A percentile compares a stretch with the other conserved stretches of the same genome.
phyloP scores from a whole-genome alignment of 1,140 invertebrate genomes.

The Bradynema listronoti region DNA sequence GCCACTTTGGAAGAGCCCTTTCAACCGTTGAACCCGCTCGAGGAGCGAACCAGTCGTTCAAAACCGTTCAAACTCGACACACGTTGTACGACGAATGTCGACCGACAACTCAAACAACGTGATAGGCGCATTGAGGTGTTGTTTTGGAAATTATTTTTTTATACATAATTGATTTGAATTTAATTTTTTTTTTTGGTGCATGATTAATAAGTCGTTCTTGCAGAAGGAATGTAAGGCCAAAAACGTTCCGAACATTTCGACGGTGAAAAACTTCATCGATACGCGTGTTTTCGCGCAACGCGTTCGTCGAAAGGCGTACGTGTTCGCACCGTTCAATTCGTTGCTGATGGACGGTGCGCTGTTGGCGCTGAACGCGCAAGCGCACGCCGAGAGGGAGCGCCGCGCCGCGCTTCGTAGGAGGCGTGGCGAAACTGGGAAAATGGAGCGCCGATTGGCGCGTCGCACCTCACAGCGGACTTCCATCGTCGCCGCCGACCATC shows the following conservation, averaged over 20 bases:
- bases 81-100: constrained; percentile 17
- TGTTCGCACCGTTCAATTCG: constrained; percentile 31
- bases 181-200: not conserved
- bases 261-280: constrained; percentile 22
- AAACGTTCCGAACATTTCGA: constrained; percentile 12
- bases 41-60: constrained; percentile 5
- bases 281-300: constrained; percentile 19
- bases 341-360: constrained; percentile 19
- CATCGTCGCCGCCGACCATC: too few species aligned
- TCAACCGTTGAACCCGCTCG: constrained; percentile 18
- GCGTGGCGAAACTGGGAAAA: too few species aligned
- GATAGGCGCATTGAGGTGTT: constrained; percentile 19
- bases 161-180: not conserved
- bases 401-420: constrained; percentile 16
- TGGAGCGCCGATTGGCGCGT: too few species aligned
- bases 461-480: too few species aligned
- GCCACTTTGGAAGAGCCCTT: too few species aligned
- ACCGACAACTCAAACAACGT: constrained; percentile 14
- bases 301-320: constrained; percentile 18
- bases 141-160: not conserved
- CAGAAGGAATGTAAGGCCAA: constrained; percentile 18
- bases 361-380: constrained; percentile 18
- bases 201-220: not conserved
- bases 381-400: constrained; percentile 19
- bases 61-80: constrained; percentile 14